Base-by-base conservation (phyloP, 2,113 vertebrate species). In the Charina bottae region DNA sequence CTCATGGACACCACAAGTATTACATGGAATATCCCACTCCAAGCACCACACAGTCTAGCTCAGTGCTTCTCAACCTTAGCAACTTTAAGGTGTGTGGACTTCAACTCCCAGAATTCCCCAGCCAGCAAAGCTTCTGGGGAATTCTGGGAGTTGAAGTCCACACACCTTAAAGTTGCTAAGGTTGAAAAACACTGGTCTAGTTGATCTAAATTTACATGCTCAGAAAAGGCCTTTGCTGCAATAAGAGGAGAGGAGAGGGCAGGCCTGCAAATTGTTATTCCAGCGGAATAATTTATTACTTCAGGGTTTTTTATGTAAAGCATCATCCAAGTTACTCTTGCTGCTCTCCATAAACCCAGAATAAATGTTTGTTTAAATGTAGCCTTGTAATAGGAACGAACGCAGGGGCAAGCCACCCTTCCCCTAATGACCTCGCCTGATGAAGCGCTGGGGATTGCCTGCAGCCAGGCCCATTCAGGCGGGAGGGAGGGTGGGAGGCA, bases 301-400 rank as follows among this genome's bases (percentile, higher is more conserved):
- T 58, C 3, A 26, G 26, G 12, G 3, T 15, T 11, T 53, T 33
- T 42, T 58, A 49, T n/a, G 26, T 53, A 46, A 58, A 89, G 6
- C 59, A 49, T 88, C 24, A 12, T 59, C 37, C 59, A 78, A 49
- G 7, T 84, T 85, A 28, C 89, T 59, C 64, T 21, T 83, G 12
- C 53, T 83, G 37, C 46, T 90, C 59, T 78, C 33, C 72, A 83
- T 33, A 83, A 58, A 59, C 64, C 54, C 26, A 90, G 89, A 85
- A 60, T 84, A 60, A 21, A 84, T 60, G 46, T 90, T 90, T 90
- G 68, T 83, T 83, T 90, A 90, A 83, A 90, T 83, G 68, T 83
- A 78, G 64, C 53, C 68, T 23, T 49, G 56, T 37, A 55, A 33
- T 24, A 26, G 60, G 89, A 46, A 55, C 33, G 59, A 90, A 90